A percentile compares a stretch with the other conserved stretches of the same genome.
These are phyloP conservation scores for Drosophila orosa DNA, from an alignment of 1,140 invertebrate genomes.

Conservation along the genomic window DNA sequence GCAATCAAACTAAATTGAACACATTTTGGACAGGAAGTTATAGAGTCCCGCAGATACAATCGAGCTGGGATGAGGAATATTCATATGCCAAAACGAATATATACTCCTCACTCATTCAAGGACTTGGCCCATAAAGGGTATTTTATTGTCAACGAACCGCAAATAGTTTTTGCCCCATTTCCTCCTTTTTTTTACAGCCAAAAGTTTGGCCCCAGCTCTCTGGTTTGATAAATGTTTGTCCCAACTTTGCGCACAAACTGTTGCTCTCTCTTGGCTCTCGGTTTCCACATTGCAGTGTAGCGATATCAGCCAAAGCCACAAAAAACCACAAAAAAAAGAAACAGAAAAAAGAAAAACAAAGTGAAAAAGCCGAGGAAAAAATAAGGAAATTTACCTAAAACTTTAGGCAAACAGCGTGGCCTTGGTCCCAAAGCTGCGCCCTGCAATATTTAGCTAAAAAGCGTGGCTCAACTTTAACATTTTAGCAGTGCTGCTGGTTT, in stretches of 20 bases:
- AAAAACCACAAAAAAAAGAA: constrained; percentile 10
- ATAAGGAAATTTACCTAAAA: constrained; percentile 70
- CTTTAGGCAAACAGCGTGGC: constrained; percentile 64
- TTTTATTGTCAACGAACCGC: constrained; percentile 58
- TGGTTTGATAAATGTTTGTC: constrained; percentile 76
- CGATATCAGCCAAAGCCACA: constrained; percentile 57
- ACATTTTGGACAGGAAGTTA: constrained; percentile 23
- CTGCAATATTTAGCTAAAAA: constrained; percentile 24
- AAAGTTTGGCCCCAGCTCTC: constrained; percentile 50
- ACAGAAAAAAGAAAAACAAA: constrained; percentile 27
- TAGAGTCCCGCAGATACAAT: constrained; percentile 4
- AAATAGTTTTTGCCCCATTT: constrained; percentile 55
- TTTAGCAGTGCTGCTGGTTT: not conserved
- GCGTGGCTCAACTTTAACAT: constrained; percentile 15
- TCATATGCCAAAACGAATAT: constrained; percentile 25
- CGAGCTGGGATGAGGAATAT: constrained; percentile 11
- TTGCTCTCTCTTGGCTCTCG: constrained; percentile 53
- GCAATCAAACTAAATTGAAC: constrained; percentile 60
- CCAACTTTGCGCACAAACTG: constrained; percentile 76
- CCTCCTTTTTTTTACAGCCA: constrained; percentile 34
- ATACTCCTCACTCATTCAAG: constrained; percentile 1
- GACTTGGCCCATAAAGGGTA: constrained; percentile 32
- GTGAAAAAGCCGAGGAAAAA: constrained; percentile 15
- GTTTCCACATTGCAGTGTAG: constrained; percentile 40
- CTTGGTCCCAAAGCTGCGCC: constrained; percentile 21